A percentile compares a stretch with the other conserved stretches of the same genome.
These are phyloP conservation scores for Helicolenus hilgendorfi DNA, from an alignment of 2,797 vertebrate species.

Conservation along the genomic window DNA sequence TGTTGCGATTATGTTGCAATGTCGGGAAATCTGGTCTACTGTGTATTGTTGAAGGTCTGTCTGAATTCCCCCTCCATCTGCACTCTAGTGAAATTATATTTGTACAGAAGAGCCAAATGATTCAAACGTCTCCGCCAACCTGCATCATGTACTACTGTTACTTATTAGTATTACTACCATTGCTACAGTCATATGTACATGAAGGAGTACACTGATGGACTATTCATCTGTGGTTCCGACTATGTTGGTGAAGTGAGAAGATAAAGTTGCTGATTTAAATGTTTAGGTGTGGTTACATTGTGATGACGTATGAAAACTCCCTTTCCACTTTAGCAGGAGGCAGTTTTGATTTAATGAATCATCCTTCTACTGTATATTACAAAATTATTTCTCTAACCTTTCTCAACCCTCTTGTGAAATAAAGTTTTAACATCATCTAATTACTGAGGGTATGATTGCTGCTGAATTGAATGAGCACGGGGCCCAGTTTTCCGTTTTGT, in stretches of 20 bases:
- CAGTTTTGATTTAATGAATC: not conserved
- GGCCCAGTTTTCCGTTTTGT: slow-evolving; percentile 24
- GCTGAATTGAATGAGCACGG: slow-evolving; percentile 2
- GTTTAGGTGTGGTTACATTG: not conserved
- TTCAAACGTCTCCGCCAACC: not conserved
- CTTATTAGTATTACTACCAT: no score
- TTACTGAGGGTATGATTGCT: slow-evolving; percentile 32
- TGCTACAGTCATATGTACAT: not conserved
- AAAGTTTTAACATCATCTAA: slow-evolving; percentile 27
- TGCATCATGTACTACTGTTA: not conserved
- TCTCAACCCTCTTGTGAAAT: not conserved
- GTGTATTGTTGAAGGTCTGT: slow-evolving; percentile 12
- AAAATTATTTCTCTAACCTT: not conserved
- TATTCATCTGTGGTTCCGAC: not conserved
- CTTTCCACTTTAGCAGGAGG: not conserved
- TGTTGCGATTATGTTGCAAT: slow-evolving; percentile 68
- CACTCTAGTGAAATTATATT: not conserved
- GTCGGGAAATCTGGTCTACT: slow-evolving; percentile 45
- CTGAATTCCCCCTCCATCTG: not conserved
- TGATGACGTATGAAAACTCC: not conserved
- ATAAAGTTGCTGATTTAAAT: not conserved
- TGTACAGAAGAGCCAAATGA: not conserved
- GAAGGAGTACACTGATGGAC: not conserved
- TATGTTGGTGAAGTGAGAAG: not conserved
- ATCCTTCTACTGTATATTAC: not conserved